Base-by-base conservation (phyloP, 2,888 invertebrate genomes). In the Aporophyla nigra region DNA sequence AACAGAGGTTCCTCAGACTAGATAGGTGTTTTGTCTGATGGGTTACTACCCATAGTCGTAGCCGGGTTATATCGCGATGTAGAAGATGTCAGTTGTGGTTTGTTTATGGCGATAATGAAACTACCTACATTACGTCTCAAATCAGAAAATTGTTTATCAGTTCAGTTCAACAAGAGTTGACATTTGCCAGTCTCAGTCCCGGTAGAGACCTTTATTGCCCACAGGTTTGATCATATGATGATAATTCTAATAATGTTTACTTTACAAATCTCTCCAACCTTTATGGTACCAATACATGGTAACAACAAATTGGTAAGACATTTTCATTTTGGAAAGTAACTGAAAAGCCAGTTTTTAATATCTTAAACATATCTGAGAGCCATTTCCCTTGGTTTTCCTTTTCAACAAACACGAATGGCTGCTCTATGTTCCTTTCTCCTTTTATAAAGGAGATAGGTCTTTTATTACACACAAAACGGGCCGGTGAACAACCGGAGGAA, bases 371-470 rank as follows among this genome's bases (percentile, higher is more conserved):
- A 73, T 73, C 65, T 74, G 24, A 24, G 61, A 61, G 43, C 27
- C 49, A 67, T 71, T 85, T 67, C 19, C 51, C 58, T 63, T 67
- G 27, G 33, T 66, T 77, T 87, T 81, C 70, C 71, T 70, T 76
- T 63, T 71, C 74, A 83, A 56, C 46, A 54, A 75, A 80, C 77
- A 68, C 56, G 63, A 86, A 83, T 74, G 58, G 66, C 21, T 74
- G 69, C 56, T 85, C 54, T 67, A 72, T 54, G 49, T 66, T 54
- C 70, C 58, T 67, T 76, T 72, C n/a, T 79, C 54, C 73, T 71
- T 76, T 85, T 80, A 66, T 71, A 70, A 75, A 78, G 75, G 66
- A 70, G 67, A 69, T 71, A 58, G 58, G 54, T 67, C 71, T 49
- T 76, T 78, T 85, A 74, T 76, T 74, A 69, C 61, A 16, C 62